A percentile compares a stretch with the other conserved stretches of the same genome.
Conservation (phyloP, 1,140 invertebrate species). For the Euwallacea fornicatus region DNA sequence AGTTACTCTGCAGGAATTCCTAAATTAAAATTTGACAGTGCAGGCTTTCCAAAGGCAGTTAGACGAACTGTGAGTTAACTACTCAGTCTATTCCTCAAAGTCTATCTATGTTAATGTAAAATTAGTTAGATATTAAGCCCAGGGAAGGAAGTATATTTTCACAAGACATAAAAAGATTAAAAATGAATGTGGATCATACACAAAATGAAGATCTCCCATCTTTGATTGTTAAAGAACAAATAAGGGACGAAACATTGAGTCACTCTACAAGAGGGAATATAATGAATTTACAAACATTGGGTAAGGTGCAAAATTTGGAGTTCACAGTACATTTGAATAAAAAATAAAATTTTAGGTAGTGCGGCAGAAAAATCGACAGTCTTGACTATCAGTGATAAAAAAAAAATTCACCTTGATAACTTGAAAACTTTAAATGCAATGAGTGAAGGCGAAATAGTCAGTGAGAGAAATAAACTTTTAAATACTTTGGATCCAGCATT, state of each 20-base stretch:
- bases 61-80: slow-evolving; percentile 44
- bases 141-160: slow-evolving; percentile 53
- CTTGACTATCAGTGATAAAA: slow-evolving; percentile 58
- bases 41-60: slow-evolving; percentile 51
- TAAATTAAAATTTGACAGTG: slow-evolving; percentile 35
- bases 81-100: no score
- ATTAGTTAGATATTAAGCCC: slow-evolving; percentile 45
- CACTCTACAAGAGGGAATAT: neutral
- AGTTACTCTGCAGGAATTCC: slow-evolving; percentile 6
- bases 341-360: neutral
- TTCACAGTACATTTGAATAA: neutral
- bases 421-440: slow-evolving; percentile 58
- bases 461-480: slow-evolving; percentile 70
- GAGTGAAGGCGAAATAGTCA: slow-evolving; percentile 73
- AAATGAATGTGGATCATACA: slow-evolving; percentile 23
- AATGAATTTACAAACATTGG: no score
- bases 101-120: slow-evolving; percentile 7
- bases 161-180: slow-evolving; percentile 48
- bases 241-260: slow-evolving; percentile 1
- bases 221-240: slow-evolving; percentile 13
- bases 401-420: slow-evolving; percentile 76
- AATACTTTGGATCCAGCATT: slow-evolving; percentile 67
- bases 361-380: slow-evolving; percentile 45
- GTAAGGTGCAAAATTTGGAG: slow-evolving; percentile 2
- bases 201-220: neutral